phyloP scores from a whole-genome alignment of 2,113 vertebrate species.

The Pantherophis guttatus region DNA sequence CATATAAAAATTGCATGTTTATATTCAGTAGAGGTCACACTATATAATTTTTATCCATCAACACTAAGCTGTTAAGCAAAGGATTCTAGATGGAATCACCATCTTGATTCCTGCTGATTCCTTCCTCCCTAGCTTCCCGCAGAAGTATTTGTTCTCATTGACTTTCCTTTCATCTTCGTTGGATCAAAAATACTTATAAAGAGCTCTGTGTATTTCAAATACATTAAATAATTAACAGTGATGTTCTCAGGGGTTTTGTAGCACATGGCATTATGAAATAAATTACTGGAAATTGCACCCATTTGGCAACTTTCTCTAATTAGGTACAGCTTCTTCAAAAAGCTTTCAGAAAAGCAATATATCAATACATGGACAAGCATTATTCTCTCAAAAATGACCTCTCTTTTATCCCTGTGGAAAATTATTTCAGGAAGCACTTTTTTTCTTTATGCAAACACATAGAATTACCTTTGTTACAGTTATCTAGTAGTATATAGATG shows the following conservation, averaged over 20 bases:
- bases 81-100: not conserved
- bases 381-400: not conserved
- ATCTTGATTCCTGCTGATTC: not conserved
- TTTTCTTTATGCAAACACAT: not conserved
- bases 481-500: not conserved
- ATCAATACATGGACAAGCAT: not conserved
- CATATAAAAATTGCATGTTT: not conserved
- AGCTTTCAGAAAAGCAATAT: not conserved
- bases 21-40: not conserved
- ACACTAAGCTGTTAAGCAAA: not conserved
- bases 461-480: not conserved
- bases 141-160: not conserved
- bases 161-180: constrained; percentile 8
- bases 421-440: not conserved
- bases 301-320: not conserved
- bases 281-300: not conserved
- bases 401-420: not conserved
- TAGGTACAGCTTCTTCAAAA: not conserved
- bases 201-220: not conserved
- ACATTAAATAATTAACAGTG: not conserved
- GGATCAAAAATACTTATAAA: not conserved
- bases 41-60: not conserved
- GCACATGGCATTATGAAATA: not conserved
- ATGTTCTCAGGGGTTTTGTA: not conserved
- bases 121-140: not conserved